Percentiles rank a stretch among this genome's conserved stretches.
phyloP scores from a whole-genome alignment of 92 coral and sea anemone species.

The Porites rus region DNA sequence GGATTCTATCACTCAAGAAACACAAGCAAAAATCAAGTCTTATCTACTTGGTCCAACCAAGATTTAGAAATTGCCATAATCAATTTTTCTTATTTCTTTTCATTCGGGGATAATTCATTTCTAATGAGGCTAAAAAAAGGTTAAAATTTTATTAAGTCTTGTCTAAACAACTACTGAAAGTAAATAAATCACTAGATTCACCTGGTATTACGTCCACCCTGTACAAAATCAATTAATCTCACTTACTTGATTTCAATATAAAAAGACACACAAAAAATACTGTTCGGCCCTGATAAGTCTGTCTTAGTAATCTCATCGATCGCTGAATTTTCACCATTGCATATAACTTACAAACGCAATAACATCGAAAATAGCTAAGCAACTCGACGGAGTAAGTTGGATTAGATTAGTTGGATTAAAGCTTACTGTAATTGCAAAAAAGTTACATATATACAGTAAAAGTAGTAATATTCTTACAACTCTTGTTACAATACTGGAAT shows the following conservation, averaged over 20 bases:
- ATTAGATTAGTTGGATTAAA: not conserved
- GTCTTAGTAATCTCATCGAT: not conserved
- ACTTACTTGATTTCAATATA: not conserved
- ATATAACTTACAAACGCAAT: not conserved
- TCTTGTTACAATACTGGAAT: not conserved
- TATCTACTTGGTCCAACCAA: not conserved
- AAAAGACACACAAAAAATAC: not conserved
- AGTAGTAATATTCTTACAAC: not conserved
- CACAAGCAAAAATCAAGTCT: too few relatives aligned
- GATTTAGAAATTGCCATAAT: not conserved
- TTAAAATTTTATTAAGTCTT: not conserved
- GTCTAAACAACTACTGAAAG: not conserved
- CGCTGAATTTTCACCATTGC: not conserved
- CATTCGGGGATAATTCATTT: not conserved
- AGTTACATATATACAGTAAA: not conserved
- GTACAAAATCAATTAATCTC: not conserved
- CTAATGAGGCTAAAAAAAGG: not conserved
- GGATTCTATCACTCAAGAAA: too few relatives aligned
- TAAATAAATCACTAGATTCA: not conserved
- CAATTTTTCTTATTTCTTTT: not conserved
- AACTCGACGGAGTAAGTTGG: not conserved
- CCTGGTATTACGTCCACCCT: not conserved
- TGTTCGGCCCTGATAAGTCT: too few relatives aligned
- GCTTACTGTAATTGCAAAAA: not conserved
- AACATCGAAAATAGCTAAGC: not conserved